Evolutionary conservation across 2,888 invertebrate genomes (phyloP).

Genomic region (Tillus elongatus): DNA sequence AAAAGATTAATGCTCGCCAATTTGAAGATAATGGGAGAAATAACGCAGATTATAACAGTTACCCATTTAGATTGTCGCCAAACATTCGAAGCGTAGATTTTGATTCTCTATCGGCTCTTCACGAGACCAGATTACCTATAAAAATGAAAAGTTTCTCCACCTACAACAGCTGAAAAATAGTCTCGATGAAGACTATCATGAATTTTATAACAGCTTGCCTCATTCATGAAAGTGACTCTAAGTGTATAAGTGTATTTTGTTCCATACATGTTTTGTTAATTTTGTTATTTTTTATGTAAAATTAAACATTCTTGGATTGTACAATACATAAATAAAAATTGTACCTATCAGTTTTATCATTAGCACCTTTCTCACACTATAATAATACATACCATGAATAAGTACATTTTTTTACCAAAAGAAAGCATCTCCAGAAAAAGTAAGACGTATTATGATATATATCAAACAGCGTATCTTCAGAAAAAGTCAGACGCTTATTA

Average conservation of each 20-base stretch:
- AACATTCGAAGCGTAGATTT: too few species aligned
- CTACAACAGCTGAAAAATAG: too few species aligned
- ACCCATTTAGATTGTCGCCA: neutral
- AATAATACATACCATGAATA: too few species aligned
- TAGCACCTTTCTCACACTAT: too few species aligned
- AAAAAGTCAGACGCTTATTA: too few species aligned
- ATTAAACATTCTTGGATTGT: too few species aligned
- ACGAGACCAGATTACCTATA: neutral
- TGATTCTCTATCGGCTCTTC: neutral
- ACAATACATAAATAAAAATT: too few species aligned
- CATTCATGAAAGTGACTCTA: neutral
- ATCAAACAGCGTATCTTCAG: neutral
- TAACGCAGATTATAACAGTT: neutral
- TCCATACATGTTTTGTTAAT: too few species aligned
- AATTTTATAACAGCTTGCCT: constrained; percentile 6
- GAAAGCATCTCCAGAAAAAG: too few species aligned
- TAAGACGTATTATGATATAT: neutral
- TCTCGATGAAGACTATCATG: constrained; percentile 3
- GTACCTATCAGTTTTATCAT: too few species aligned
- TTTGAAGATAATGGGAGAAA: neutral
- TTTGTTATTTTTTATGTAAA: too few species aligned
- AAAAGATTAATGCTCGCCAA: neutral
- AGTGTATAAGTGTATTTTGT: too few species aligned
- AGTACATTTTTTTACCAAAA: neutral
- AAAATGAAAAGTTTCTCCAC: constrained; percentile 2